Conservation (phyloP, 2,113 vertebrate species). For the cattle (Bos taurus) region ARS-UCD2.0 NC_037357.1:132580501-132581000, state of each 20-base stretch:
- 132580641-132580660: not conserved
- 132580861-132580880: not conserved
- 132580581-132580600: not conserved
- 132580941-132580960: not conserved
- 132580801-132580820: not conserved
- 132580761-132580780: not conserved
- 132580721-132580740: not conserved
- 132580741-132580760: not conserved
- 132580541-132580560: not conserved
- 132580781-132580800: not conserved
- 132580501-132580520: not conserved
- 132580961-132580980: not conserved
- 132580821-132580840: slow-evolving; percentile 71
- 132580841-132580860: not conserved
- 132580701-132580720: not conserved
- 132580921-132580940: not conserved
- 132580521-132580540: not conserved
- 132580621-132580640: not conserved
- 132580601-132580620: not conserved
- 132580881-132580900: accelerated
- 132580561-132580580: not conserved
- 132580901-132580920: not conserved
- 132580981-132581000: not conserved
- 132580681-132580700: not conserved
- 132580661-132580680: not conserved